Conservation (phyloP, 2,888 invertebrate species). For the Platycheirus rosarum region DNA sequence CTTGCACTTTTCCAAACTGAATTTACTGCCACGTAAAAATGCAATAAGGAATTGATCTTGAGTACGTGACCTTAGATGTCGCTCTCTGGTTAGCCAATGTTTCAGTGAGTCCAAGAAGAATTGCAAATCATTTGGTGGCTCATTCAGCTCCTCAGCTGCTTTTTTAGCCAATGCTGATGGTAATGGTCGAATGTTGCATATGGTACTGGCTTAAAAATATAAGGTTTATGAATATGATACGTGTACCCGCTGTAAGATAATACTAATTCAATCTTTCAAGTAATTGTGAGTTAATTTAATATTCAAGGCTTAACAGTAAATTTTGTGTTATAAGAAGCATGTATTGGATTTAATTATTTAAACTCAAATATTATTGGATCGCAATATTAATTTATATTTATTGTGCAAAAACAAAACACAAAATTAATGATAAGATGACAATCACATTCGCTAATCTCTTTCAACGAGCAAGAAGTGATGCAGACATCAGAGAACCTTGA, state of each 20-base stretch:
- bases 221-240: no score
- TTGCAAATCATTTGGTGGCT: slow-evolving; percentile 81
- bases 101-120: slow-evolving; percentile 82
- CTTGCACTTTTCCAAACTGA: slow-evolving; percentile 84
- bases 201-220: slow-evolving; percentile 75
- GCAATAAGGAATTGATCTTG: slow-evolving; percentile 83
- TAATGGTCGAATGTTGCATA: slow-evolving; percentile 79
- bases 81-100: slow-evolving; percentile 84
- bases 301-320: no score
- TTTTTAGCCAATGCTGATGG: slow-evolving; percentile 79
- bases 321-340: no score
- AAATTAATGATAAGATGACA: no score
- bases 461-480: no score
- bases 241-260: slow-evolving; percentile 75
- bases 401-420: no score
- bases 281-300: no score
- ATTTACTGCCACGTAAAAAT: slow-evolving; percentile 84
- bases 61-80: slow-evolving; percentile 82
- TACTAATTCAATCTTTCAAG: slow-evolving; percentile 51
- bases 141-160: slow-evolving; percentile 83
- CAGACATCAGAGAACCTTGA: no score
- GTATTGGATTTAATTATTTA: no score
- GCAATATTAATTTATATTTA: no score
- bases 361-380: no score
- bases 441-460: no score